These are phyloP conservation scores for Emydocephalus ijimae DNA, from an alignment of 2,113 vertebrate genomes.

Conservation along the genomic window DNA sequence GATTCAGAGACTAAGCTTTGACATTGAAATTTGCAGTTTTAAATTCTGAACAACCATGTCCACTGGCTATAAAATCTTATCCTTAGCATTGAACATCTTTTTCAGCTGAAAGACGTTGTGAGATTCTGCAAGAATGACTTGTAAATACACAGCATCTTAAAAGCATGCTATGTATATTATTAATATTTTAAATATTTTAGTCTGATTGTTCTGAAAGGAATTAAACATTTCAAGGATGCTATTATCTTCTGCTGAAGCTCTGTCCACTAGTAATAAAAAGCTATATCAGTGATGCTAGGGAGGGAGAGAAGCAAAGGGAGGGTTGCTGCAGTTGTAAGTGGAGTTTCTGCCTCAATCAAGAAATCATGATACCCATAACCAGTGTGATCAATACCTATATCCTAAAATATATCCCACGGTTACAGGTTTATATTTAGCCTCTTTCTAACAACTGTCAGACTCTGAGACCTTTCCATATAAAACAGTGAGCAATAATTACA, in stretches of 20 bases:
- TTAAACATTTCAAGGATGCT: conserved; percentile 38
- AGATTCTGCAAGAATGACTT: not conserved
- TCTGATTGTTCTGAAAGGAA: conserved; percentile 26
- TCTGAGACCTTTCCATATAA: conserved; percentile 58
- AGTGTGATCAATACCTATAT: not conserved
- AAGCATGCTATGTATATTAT: not conserved
- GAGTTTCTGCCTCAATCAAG: not conserved
- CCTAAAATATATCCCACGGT: conserved; percentile 41
- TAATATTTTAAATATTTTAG: not conserved
- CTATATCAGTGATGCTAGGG: not conserved
- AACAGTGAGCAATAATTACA: conserved; percentile 56
- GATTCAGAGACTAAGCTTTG: not conserved
- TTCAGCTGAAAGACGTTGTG: not conserved
- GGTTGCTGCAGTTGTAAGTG: not conserved
- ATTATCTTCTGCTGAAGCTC: conserved; percentile 44
- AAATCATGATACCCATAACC: not conserved
- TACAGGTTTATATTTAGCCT: conserved; percentile 62
- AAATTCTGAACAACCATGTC: not conserved
- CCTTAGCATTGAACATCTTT: not conserved
- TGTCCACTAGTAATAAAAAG: not conserved
- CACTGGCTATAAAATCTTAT: not conserved
- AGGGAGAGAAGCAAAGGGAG: not conserved
- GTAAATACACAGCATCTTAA: not conserved
- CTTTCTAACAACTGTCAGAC: conserved; percentile 52
- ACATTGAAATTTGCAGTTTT: not conserved